phyloP scores from a whole-genome alignment of 2,888 invertebrate species.

The Palloptera scutellata region DNA sequence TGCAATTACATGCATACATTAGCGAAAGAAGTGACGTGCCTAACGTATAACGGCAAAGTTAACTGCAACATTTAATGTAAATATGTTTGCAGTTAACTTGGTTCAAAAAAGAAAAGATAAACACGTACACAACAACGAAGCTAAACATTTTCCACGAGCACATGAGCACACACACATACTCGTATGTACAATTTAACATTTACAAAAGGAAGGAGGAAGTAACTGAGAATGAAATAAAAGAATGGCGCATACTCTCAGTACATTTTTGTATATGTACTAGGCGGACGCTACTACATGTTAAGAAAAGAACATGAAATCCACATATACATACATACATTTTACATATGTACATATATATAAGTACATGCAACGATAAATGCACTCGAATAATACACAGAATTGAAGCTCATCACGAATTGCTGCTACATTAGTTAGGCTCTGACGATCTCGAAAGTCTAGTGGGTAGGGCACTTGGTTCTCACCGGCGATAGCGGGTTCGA shows the following conservation, averaged over 20 bases:
- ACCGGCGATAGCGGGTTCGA: too few relatives aligned
- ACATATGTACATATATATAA: neutral
- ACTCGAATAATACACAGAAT: neutral
- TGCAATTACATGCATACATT: conserved; percentile 38
- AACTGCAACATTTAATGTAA: conserved; percentile 15
- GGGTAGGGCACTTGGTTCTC: too few relatives aligned
- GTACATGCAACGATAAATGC: neutral
- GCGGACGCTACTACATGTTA: neutral
- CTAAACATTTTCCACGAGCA: conserved; percentile 14
- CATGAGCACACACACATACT: conserved; percentile 6
- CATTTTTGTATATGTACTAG: too few relatives aligned
- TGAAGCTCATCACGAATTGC: too few relatives aligned
- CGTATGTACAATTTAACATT: neutral
- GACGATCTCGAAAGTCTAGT: too few relatives aligned
- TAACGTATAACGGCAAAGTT: conserved; percentile 18
- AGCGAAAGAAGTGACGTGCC: conserved; percentile 23
- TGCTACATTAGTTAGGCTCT: too few relatives aligned
- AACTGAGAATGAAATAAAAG: neutral
- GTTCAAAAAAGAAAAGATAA: conserved; percentile 24
- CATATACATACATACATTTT: neutral
- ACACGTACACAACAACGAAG: conserved; percentile 21
- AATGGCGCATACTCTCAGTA: neutral
- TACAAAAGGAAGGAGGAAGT: neutral
- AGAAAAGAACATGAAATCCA: neutral
- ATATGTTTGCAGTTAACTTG: conserved; percentile 11